These are phyloP conservation scores for Arrhopalites spinosus DNA, from an alignment of 2,888 invertebrate genomes.

Conservation along the genomic window DNA sequence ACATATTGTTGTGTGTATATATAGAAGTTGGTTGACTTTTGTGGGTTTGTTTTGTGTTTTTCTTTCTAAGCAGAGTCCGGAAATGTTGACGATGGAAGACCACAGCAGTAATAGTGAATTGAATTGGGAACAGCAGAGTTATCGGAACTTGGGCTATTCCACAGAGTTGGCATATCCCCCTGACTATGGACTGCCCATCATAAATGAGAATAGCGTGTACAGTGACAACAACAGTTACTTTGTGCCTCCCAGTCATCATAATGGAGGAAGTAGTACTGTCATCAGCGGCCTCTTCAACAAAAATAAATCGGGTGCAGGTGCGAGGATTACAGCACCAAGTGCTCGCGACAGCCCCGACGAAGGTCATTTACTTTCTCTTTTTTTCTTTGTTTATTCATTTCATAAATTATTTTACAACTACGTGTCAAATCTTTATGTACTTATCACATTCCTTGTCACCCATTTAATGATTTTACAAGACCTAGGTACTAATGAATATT, in stretches of 20 bases:
- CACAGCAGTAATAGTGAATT: slow-evolving; percentile 56
- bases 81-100: slow-evolving; percentile 53
- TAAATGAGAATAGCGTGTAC: slow-evolving; percentile 55
- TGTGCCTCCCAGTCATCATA: slow-evolving; percentile 30
- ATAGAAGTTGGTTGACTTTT: no score
- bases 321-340: slow-evolving; percentile 55
- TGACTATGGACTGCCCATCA: slow-evolving; percentile 77
- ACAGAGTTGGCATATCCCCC: slow-evolving; percentile 73
- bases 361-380: no score
- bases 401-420: no score
- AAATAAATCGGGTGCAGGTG: slow-evolving; percentile 69
- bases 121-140: slow-evolving; percentile 56
- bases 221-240: slow-evolving; percentile 53
- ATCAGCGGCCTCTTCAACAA: slow-evolving; percentile 82
- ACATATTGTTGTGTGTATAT: background rate
- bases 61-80: slow-evolving; percentile 35
- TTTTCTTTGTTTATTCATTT: no score
- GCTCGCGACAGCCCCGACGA: slow-evolving; percentile 83
- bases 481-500: no score
- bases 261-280: slow-evolving; percentile 68
- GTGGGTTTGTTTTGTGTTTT: background rate
- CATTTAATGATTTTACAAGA: no score
- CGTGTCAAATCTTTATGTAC: no score
- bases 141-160: slow-evolving; percentile 55
- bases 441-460: no score